These are phyloP conservation scores for Chrysochloris asiatica DNA, from an alignment of 2,113 vertebrate genomes.

Conservation along the genomic window DNA sequence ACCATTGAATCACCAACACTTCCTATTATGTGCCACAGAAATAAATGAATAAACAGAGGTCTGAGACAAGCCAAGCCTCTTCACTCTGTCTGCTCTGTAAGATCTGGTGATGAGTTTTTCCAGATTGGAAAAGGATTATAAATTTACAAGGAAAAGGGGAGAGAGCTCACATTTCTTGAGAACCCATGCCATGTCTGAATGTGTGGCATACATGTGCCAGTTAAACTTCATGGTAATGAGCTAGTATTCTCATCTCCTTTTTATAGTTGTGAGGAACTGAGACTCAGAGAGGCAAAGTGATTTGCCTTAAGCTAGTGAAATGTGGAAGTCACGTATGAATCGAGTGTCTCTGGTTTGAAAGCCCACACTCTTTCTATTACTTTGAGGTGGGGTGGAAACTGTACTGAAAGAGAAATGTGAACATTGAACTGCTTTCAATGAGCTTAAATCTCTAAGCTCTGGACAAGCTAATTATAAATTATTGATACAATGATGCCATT, in stretches of 20 bases:
- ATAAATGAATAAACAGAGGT: background rate
- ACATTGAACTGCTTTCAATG: background rate
- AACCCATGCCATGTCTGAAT: background rate
- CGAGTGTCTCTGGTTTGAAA: background rate
- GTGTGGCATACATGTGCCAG: background rate
- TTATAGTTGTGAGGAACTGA: background rate
- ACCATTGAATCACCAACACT: no score
- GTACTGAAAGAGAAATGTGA: no score
- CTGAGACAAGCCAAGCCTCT: background rate
- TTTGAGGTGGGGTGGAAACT: background rate
- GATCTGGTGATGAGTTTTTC: background rate
- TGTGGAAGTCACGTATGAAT: background rate
- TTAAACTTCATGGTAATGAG: background rate
- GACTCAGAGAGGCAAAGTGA: background rate
- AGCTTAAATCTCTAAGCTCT: background rate
- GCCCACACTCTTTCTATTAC: background rate
- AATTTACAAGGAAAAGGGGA: background rate
- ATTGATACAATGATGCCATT: background rate
- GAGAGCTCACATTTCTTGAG: background rate
- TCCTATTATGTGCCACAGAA: no score
- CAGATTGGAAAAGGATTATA: background rate
- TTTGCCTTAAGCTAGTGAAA: background rate
- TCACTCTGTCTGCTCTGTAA: background rate
- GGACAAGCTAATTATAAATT: slow-evolving; percentile 6
- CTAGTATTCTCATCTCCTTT: background rate